Evolutionary conservation across 2,113 vertebrate species (phyloP), one percentile per base, ranked within the genome.

Genomic region (Cyprinus carpio): DNA sequence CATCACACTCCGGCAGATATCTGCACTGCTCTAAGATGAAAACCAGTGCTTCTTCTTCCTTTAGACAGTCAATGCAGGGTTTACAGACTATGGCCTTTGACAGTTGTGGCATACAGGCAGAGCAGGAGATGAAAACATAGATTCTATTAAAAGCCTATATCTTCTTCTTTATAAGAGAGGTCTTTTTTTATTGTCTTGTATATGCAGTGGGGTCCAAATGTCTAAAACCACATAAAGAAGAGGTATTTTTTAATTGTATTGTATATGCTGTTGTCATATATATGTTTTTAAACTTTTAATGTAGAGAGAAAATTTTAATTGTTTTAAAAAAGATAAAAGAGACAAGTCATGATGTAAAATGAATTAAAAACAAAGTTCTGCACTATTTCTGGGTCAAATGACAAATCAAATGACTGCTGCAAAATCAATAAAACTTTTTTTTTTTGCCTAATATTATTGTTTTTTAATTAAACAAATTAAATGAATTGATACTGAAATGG

Each of bases 31-130:
- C 31, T 6, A 40, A 60, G 23, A 79, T 58, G 11, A 78, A 58
- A 60, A 60, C 58, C 54, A 60, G 11, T 1, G 6, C 31, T 77
- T 77, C 75, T 40, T 13, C n/a, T 79, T 23, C 31, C 76, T 79
- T 58, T 40, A 37, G 76, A 79, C 54, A 37, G 51, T 78, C 76
- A 40, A 37, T 60, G 31, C 20, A 37, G 23, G 20, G 31, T 60
- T 79, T 23, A 79, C 18, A 79, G 34, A 25, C 76, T 25, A 6
- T 62, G 13, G 76, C 76, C 76, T 79, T 62, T 62, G 76, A 60
- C 54, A 58, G 51, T n/a, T 58, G 29, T 60, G 12, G 56, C 76
- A 79, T 31, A 60, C 76, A 40, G 76, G 54, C 54, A 25, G 20
- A 40, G 29, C 29, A 78, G 51, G 20, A 78, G 51, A 78, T 58